Conservation (phyloP, 2,888 invertebrate species). For the Silvanus unidentatus region DNA sequence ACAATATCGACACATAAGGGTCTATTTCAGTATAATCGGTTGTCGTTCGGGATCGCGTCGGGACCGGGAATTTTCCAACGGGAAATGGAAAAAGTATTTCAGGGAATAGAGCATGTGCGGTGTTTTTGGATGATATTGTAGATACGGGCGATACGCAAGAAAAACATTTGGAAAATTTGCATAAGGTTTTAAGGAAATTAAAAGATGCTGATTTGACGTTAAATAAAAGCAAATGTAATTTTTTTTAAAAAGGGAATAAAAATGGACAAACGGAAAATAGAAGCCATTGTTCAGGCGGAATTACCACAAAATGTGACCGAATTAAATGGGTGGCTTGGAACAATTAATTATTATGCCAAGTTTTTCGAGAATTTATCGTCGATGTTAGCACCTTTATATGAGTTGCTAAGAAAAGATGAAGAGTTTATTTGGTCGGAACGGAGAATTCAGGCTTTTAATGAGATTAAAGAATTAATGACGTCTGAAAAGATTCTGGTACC, state of each 20-base stretch:
- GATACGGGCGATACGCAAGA: conserved; percentile 20
- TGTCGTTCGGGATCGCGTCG: conserved; percentile 31
- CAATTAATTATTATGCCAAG: neutral
- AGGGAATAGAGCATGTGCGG: conserved; percentile 21
- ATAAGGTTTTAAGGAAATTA: neutral
- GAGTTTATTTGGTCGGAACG: neutral
- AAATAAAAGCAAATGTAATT: neutral
- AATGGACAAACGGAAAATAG: neutral
- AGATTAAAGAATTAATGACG: neutral
- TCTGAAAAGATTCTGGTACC: conserved; percentile 13
- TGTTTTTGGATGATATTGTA: conserved; percentile 33
- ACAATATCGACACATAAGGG: conserved; percentile 28
- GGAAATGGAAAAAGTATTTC: conserved; percentile 24
- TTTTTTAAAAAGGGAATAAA: neutral
- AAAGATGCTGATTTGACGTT: neutral
- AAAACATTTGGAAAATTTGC: conserved; percentile 3
- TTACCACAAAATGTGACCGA: neutral
- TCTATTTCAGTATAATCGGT: conserved; percentile 28
- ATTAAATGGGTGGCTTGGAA: neutral
- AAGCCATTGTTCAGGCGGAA: neutral
- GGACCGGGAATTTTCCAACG: conserved; percentile 30
- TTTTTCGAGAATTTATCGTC: neutral
- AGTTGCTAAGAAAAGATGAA: neutral
- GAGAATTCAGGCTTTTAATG: too few species aligned
- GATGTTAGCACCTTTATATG: neutral